phyloP scores from a whole-genome alignment of 2,113 vertebrate species.

The Arizona elegans region DNA sequence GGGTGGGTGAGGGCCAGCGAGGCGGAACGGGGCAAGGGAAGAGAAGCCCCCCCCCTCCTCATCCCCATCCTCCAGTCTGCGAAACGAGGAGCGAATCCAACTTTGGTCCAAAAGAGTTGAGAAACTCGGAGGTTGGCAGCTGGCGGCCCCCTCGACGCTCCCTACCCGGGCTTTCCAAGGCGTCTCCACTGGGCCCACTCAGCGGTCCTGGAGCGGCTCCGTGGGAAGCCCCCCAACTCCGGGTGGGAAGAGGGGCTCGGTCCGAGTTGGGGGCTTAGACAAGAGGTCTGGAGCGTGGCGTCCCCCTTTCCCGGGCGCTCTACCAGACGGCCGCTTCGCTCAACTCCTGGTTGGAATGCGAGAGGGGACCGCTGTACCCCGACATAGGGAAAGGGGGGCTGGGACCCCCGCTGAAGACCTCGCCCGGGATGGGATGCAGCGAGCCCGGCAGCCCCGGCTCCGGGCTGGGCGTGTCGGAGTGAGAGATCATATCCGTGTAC shows the following conservation, averaged over 20 bases:
- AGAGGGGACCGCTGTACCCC: conserved; percentile 88
- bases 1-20: background rate
- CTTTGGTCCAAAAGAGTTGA: conserved; percentile 65
- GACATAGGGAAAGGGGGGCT: conserved; percentile 94
- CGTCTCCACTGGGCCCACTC: background rate
- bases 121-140: conserved; percentile 3
- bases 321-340: conserved; percentile 92
- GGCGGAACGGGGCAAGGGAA: background rate
- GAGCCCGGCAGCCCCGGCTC: conserved; percentile 88
- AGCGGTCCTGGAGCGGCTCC: background rate
- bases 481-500: conserved; percentile 98
- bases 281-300: background rate
- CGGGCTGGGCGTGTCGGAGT: conserved; percentile 92
- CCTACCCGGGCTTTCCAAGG: background rate
- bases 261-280: background rate
- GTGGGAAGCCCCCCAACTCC: background rate
- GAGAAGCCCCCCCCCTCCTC: background rate
- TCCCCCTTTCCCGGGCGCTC: conserved; percentile 49
- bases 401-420: conserved; percentile 90
- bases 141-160: background rate
- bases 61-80: background rate
- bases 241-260: background rate
- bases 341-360: conserved; percentile 92
- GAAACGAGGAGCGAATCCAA: conserved; percentile 40
- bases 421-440: conserved; percentile 87